Conservation (phyloP, 2,797 vertebrate genomes). For the Notolabrus celidotus region DNA sequence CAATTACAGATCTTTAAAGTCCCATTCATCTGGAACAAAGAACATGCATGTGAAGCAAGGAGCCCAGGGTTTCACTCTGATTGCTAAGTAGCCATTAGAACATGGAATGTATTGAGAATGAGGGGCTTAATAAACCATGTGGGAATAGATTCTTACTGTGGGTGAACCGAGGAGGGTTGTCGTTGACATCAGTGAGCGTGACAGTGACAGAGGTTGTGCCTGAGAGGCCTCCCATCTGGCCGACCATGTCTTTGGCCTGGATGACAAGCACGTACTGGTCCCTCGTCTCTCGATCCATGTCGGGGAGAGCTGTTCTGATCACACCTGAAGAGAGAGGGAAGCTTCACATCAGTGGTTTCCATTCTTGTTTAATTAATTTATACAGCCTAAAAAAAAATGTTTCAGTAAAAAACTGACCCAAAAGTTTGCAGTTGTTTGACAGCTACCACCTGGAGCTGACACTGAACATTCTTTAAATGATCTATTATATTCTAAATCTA, state of each 20-base stretch:
- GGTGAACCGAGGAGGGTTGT: slow-evolving; percentile 94
- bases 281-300: slow-evolving; percentile 97
- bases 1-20: slow-evolving; percentile 36
- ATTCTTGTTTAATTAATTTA: too few relatives aligned
- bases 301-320: slow-evolving; percentile 95
- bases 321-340: slow-evolving; percentile 83
- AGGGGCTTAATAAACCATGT: slow-evolving; percentile 21
- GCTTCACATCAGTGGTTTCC: neutral
- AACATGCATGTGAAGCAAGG: slow-evolving; percentile 7
- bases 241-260: slow-evolving; percentile 99
- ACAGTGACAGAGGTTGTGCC: slow-evolving; percentile 96
- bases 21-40: slow-evolving; percentile 19
- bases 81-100: slow-evolving; percentile 43
- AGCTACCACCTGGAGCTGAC: too few relatives aligned
- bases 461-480: too few relatives aligned
- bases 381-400: too few relatives aligned
- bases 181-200: slow-evolving; percentile 95
- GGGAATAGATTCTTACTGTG: slow-evolving; percentile 86
- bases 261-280: slow-evolving; percentile 97
- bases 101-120: neutral
- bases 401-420: too few relatives aligned
- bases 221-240: slow-evolving; percentile 96
- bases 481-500: too few relatives aligned
- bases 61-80: slow-evolving; percentile 38
- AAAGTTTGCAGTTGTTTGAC: too few relatives aligned